These are phyloP conservation scores for Python bivittatus DNA, from an alignment of 2,113 vertebrate genomes.

Conservation along the genomic window DNA sequence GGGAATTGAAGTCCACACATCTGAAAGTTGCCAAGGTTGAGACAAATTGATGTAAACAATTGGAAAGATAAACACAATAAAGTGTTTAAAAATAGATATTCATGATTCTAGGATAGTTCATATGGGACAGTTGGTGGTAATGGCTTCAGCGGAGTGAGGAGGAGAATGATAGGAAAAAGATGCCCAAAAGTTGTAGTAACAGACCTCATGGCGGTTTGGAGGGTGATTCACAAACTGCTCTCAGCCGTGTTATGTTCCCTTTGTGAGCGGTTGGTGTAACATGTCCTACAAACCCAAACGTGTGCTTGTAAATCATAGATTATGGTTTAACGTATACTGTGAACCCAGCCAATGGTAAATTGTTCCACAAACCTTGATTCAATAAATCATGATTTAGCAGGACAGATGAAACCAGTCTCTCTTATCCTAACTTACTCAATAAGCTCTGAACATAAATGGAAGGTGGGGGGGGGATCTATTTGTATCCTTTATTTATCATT, in stretches of 20 bases:
- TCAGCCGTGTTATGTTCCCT: neutral
- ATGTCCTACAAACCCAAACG: neutral
- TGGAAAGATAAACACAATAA: neutral
- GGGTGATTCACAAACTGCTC: neutral
- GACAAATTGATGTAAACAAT: neutral
- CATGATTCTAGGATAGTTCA: neutral
- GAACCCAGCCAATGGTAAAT: neutral
- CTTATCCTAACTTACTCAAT: neutral
- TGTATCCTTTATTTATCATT: too few species aligned
- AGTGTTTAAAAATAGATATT: neutral
- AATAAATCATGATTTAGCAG: too few species aligned
- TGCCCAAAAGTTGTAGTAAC: neutral
- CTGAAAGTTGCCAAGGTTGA: too few species aligned
- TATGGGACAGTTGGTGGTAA: neutral
- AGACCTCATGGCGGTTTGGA: neutral
- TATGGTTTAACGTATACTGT: neutral
- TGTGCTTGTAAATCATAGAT: neutral
- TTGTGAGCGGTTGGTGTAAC: neutral
- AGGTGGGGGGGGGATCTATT: too few species aligned
- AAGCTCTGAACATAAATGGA: neutral
- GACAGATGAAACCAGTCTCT: neutral
- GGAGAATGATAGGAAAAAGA: neutral
- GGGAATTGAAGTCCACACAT: too few species aligned
- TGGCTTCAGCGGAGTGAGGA: neutral
- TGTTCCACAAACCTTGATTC: too few species aligned